Percentiles rank a stretch among this genome's conserved stretches.
These are phyloP conservation scores for Himantopus leucocephalus DNA, from an alignment of 2,113 vertebrate genomes.

Conservation along the genomic window DNA sequence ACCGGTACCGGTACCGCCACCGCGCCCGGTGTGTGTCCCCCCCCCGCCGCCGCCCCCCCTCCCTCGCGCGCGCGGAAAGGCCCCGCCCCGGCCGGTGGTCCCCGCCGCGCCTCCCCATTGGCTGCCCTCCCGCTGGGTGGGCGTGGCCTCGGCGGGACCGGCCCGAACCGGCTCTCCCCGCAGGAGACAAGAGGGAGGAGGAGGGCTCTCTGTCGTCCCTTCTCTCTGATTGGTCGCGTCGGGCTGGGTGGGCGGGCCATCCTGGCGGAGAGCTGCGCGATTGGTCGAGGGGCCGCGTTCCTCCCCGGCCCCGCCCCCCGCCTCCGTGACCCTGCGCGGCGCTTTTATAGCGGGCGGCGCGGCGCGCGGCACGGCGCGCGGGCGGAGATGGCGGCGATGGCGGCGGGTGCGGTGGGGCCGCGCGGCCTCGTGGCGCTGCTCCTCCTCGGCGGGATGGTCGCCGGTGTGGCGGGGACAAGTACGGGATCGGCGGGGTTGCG, in stretches of 20 bases:
- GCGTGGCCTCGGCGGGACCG: not conserved
- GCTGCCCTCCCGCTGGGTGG: not conserved
- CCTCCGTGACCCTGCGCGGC: not conserved
- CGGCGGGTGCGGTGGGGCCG: not conserved
- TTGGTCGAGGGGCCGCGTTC: not conserved
- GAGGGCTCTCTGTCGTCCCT: fast-evolving
- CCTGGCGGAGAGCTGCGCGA: fast-evolving
- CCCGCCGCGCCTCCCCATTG: not conserved
- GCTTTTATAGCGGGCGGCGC: not conserved
- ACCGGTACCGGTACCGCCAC: too few species aligned
- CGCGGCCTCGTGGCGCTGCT: not conserved
- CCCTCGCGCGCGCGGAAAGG: too few species aligned
- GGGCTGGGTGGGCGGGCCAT: fast-evolving
- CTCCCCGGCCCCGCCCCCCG: fast-evolving
- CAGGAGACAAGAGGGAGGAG: not conserved
- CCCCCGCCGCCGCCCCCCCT: too few species aligned
- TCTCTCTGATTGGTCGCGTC: not conserved
- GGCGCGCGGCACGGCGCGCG: not conserved
- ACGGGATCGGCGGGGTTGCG: not conserved
- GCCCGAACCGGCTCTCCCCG: conserved; percentile 6
- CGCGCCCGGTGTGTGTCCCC: too few species aligned
- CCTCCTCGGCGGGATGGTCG: not conserved
- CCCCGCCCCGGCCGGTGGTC: not conserved
- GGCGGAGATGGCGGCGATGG: not conserved
- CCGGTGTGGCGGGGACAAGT: not conserved